phyloP scores from a whole-genome alignment of 2,113 vertebrate genomes.

The Vidua chalybeata region DNA sequence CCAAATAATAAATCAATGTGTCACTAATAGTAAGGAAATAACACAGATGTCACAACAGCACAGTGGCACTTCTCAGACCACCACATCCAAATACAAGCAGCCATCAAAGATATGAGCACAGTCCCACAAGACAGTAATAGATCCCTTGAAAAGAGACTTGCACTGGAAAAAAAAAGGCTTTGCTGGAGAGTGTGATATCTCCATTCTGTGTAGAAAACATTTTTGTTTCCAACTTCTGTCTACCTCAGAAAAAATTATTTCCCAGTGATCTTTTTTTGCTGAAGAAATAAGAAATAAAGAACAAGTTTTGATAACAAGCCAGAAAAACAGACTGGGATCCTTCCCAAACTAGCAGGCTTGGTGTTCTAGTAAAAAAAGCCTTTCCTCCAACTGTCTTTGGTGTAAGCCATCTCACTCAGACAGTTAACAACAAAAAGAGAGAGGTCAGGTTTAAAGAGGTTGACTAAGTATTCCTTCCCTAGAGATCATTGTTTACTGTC shows the following conservation, averaged over 20 bases:
- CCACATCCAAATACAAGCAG: constrained; percentile 14
- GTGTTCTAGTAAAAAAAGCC: neutral
- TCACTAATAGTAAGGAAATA: neutral
- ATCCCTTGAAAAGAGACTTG: constrained; percentile 40
- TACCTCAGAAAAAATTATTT: neutral
- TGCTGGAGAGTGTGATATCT: neutral
- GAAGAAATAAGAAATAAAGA: constrained; percentile 37
- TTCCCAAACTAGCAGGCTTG: neutral
- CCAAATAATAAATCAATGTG: neutral
- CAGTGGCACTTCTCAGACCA: neutral
- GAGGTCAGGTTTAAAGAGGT: constrained; percentile 38
- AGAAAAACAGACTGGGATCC: constrained; percentile 11
- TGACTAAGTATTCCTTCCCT: constrained; percentile 52
- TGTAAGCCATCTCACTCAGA: neutral
- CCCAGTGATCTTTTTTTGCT: neutral
- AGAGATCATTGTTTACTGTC: constrained; percentile 65
- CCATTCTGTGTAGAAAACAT: neutral
- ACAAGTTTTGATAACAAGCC: neutral
- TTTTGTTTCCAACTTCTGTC: neutral
- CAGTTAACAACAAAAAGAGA: constrained; percentile 15
- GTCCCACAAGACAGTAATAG: neutral
- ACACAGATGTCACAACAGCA: neutral
- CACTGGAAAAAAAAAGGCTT: neutral
- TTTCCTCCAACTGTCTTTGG: neutral
- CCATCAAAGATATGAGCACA: neutral